Evolutionary conservation across 2,797 vertebrate genomes (phyloP).

Genomic region (Sciurus carolinensis): DNA sequence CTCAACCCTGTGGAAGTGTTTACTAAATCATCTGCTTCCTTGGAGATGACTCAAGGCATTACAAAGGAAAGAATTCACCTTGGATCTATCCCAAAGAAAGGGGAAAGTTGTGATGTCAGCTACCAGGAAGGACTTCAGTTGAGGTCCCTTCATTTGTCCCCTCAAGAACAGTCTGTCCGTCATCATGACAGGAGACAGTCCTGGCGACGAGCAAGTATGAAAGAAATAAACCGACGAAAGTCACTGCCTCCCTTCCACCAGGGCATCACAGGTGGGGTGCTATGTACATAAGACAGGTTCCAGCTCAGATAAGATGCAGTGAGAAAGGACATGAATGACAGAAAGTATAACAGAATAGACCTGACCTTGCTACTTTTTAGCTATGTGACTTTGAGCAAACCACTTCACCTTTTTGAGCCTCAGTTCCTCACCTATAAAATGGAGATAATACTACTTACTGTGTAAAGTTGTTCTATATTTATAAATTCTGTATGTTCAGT

Average conservation of each 20-base stretch:
- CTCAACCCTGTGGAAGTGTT: neutral
- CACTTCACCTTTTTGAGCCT: slow-evolving; percentile 44
- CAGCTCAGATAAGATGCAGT: slow-evolving; percentile 67
- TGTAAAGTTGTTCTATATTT: slow-evolving; percentile 16
- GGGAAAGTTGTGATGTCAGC: neutral
- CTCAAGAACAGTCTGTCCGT: neutral
- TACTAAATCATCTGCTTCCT: neutral
- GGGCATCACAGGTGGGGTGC: slow-evolving; percentile 84
- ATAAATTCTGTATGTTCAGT: slow-evolving; percentile 19
- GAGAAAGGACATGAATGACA: slow-evolving; percentile 63
- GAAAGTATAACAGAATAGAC: slow-evolving; percentile 43
- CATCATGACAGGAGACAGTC: slow-evolving; percentile 82
- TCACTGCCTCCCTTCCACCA: slow-evolving; percentile 87
- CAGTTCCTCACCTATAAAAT: slow-evolving; percentile 27
- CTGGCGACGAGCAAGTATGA: slow-evolving; percentile 87
- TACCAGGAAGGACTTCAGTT: neutral
- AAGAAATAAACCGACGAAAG: slow-evolving; percentile 82
- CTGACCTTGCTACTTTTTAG: slow-evolving; percentile 6
- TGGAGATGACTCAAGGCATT: neutral
- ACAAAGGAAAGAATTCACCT: neutral
- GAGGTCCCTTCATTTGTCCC: slow-evolving; percentile 57
- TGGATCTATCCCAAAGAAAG: neutral
- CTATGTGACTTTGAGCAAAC: slow-evolving; percentile 47
- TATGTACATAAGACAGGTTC: neutral
- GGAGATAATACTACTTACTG: neutral